Base-by-base conservation (phyloP, 1,140 invertebrate genomes). In the Theocolax elegans region DNA sequence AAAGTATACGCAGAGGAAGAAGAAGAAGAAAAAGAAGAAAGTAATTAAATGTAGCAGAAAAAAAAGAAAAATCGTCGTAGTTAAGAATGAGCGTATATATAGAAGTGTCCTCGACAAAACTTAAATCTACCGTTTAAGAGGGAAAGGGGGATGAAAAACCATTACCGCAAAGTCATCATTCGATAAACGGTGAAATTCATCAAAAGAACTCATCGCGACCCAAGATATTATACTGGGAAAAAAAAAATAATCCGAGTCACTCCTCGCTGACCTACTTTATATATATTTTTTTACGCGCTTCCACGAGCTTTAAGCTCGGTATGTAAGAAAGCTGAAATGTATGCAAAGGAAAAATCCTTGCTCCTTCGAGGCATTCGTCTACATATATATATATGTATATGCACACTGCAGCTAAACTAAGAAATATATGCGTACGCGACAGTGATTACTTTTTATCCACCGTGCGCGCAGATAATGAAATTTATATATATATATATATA, bases 261-360 rank as follows among this genome's bases (percentile, higher is more conserved):
- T 27, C 15, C 19, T 56, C 4, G 25, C 44, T 35, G 59, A 63
- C 59, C 54, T 23, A 63, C 17, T 63, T 63, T 58, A 58, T 19
- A 21, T 40, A 21, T 56, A 17, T 58, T 40, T 49, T 35, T 35
- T 38, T 19, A 58, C 17, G 17, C 27, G 48, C 19, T 12, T 21
- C 7, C 21, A 25, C 4, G 10, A 31, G 48, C 3, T 56, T 38
- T 25, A 38, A 56, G 29, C 31, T 44, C 42, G 31, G 25, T 9
- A 19, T 13, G 9, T 6, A 53, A 29, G 25, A 13, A 53, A 29
- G 25, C 6, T 53, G n/a, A 53, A 53, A 29, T 63, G 25, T 27
- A 35, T 19, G 44, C 19, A 35, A 48, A 48, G 4, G 25, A 75
- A 73, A 63, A 71, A 31, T 59, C 59, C 67, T 67, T 60, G 63